Conservation (phyloP, 2,797 vertebrate species). For the Momotus momota region DNA sequence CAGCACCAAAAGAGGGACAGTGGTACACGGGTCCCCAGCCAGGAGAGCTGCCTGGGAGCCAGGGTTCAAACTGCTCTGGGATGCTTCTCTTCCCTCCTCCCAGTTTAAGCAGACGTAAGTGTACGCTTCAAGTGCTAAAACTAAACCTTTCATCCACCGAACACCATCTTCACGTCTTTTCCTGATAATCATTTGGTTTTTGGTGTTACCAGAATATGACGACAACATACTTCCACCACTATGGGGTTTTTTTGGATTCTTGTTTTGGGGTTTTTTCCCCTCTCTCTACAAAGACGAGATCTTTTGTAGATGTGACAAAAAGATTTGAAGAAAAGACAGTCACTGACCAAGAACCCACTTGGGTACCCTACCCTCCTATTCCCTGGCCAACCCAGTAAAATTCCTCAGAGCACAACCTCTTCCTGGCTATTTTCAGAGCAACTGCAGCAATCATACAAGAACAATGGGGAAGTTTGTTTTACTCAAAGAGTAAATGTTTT, state of each 20-base stretch:
- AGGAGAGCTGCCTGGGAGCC: not conserved
- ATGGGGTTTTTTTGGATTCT: accelerated
- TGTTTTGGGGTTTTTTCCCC: not conserved
- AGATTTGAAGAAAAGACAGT: not conserved
- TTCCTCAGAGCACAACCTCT: constrained; percentile 49
- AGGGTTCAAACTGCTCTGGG: not conserved
- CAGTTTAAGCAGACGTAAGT: not conserved
- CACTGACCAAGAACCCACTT: not conserved
- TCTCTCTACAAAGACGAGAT: not conserved
- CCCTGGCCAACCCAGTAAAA: constrained; percentile 20
- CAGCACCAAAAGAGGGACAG: accelerated
- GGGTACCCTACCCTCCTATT: not conserved
- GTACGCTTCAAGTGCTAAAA: not conserved
- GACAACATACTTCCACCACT: not conserved
- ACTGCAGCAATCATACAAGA: constrained; percentile 45
- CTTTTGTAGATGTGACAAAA: not conserved
- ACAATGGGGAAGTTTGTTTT: constrained; percentile 72
- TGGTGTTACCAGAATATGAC: not conserved
- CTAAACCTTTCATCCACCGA: not conserved
- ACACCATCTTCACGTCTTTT: not conserved
- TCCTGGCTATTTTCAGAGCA: constrained; percentile 56
- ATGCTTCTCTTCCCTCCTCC: not conserved
- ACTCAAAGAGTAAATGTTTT: constrained; percentile 61
- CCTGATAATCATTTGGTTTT: not conserved
- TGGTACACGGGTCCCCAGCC: accelerated